Base-by-base conservation (phyloP, 1,140 invertebrate species). In the Meteorus sp. region DNA sequence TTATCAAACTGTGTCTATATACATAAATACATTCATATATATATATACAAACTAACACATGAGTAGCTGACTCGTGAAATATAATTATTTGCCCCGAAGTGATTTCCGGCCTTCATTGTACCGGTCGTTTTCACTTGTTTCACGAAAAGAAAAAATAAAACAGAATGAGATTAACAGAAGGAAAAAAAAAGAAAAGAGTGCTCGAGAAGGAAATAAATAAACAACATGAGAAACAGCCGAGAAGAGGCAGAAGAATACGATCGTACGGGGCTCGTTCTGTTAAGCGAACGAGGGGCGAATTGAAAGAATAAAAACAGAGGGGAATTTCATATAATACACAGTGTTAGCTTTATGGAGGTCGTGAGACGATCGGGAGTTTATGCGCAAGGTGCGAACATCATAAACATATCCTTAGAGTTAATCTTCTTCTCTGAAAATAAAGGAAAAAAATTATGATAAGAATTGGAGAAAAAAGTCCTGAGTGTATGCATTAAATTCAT, bases 21-120 rank as follows among this genome's bases (percentile, higher is more conserved):
- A 39, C 50, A 27, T 41, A 29, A n/a, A 60, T 35, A 52, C 20
- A 35, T n/a, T 51, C 37, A 29, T 25, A 60, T 52, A 23, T 17
- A 25, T 13, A 20, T 13, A 25, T 17, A 48, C 9, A 41, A 17
- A 48, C 17, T 23, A 17, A 41, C 13, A 53, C 37, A 53, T 23
- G 23, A 53, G 27, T 37, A 22, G 23, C 20, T 37, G 31, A 37
- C 33, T 43, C 22, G 33, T 58, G 22, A 58, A 37, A 48, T 56
- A 44, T 57, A 48, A 48, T 50, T 58, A 59, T 45, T 31, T 19
- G 23, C 6, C 19, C 23, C 31, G 31, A 22, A 29, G 27, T 44
- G 39, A 55, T 55, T 55, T 55, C 53, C 53, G 39, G 53, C 23
- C n/a, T 11, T 7, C 11, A 20, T 15, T 54, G 17, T 11, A 11